phyloP scores from a whole-genome alignment of 2,797 vertebrate genomes.

The Acridotheres tristis region DNA sequence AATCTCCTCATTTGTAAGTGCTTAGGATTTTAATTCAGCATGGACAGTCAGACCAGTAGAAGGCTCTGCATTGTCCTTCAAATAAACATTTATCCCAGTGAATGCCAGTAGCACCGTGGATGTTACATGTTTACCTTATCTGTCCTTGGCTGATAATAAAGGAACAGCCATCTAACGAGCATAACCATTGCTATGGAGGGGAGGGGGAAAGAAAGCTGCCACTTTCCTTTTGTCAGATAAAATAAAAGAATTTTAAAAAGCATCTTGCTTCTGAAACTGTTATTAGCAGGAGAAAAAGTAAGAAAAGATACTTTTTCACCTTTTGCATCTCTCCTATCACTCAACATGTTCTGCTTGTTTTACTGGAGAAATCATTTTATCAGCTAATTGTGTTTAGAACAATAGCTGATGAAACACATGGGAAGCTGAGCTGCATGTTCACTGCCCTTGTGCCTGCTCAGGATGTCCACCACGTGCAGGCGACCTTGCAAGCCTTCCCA shows the following conservation, averaged over 20 bases:
- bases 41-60: neutral
- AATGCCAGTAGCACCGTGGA: neutral
- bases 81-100: neutral
- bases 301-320: neutral
- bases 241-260: neutral
- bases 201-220: neutral
- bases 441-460: constrained; percentile 75
- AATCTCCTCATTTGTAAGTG: neutral
- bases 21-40: neutral
- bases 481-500: neutral
- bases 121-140: constrained; percentile 11
- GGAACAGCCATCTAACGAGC: neutral
- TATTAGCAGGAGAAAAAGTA: neutral
- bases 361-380: constrained; percentile 41
- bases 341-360: neutral
- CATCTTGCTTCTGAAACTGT: neutral
- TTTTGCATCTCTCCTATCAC: neutral
- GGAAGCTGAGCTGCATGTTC: constrained; percentile 81
- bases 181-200: neutral
- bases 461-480: constrained; percentile 74
- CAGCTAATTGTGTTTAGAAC: constrained; percentile 73
- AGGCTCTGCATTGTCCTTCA: neutral
- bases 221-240: neutral
- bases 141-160: constrained; percentile 18
- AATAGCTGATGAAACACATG: constrained; percentile 73